Evolutionary conservation across 2,113 vertebrate genomes (phyloP).

Genomic region (Hiodon alosoides): DNA sequence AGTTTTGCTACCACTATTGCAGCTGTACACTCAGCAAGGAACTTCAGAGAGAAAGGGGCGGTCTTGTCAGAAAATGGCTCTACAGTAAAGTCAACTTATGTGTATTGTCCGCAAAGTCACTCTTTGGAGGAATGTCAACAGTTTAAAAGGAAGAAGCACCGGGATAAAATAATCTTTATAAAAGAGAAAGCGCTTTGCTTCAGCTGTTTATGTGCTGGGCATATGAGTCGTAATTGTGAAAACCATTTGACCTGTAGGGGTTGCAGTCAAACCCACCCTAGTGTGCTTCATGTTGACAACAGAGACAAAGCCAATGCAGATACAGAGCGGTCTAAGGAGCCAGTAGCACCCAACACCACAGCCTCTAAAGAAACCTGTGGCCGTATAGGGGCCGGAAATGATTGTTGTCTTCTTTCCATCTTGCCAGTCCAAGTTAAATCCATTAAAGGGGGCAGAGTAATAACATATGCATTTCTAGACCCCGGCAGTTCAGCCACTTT

Average conservation of each 20-base stretch:
- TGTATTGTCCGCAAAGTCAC: neutral
- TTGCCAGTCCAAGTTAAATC: neutral
- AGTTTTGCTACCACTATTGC: constrained; percentile 4
- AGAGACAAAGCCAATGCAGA: neutral
- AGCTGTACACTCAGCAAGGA: neutral
- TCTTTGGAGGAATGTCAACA: neutral
- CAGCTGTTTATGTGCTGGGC: neutral
- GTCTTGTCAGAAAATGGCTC: neutral
- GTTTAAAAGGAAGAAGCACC: neutral
- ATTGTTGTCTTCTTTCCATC: constrained; percentile 1
- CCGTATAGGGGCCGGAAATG: neutral
- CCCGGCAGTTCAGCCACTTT: neutral
- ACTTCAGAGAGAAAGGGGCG: neutral
- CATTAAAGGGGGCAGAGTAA: neutral
- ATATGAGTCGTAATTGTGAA: neutral
- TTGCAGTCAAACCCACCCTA: neutral
- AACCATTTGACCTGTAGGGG: neutral
- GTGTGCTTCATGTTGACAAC: neutral
- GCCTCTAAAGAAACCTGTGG: neutral
- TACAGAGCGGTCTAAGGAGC: neutral
- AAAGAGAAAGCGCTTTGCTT: neutral
- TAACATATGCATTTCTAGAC: constrained; percentile 19
- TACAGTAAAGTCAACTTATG: neutral
- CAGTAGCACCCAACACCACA: neutral
- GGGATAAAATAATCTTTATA: neutral